Conservation (phyloP, 2,797 vertebrate genomes). For the Gallirallus australis region DNA sequence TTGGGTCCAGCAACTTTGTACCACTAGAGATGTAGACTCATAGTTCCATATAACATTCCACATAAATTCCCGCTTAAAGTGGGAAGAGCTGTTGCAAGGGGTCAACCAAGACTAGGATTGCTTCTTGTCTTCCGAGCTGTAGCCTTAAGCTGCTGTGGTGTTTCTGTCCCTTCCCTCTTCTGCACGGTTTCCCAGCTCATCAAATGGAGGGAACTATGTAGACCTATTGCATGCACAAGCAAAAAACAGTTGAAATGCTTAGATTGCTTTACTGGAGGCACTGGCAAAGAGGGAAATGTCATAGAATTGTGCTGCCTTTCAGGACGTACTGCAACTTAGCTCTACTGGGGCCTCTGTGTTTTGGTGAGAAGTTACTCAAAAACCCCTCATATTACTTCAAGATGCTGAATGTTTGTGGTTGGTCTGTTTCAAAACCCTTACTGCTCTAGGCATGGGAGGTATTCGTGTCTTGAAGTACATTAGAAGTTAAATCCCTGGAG, state of each 20-base stretch:
- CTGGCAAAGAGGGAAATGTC: neutral
- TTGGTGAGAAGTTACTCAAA: slow-evolving; percentile 20
- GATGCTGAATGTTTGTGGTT: slow-evolving; percentile 5
- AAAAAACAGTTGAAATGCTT: slow-evolving; percentile 13
- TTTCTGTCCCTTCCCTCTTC: neutral
- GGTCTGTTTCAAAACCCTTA: slow-evolving; percentile 22
- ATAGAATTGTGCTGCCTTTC: neutral
- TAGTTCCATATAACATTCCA: neutral
- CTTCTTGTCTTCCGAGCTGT: neutral
- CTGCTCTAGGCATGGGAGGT: slow-evolving; percentile 36
- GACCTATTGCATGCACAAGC: neutral
- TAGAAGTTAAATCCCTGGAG: neutral
- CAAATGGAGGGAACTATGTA: neutral
- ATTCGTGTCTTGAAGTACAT: neutral
- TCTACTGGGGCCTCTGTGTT: slow-evolving; percentile 20
- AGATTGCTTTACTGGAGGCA: neutral
- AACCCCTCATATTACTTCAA: neutral
- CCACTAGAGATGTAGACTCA: neutral
- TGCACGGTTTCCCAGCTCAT: neutral
- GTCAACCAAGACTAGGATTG: neutral
- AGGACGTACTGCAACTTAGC: neutral
- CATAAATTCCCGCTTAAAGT: neutral
- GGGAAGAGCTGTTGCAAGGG: neutral
- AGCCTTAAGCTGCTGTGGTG: neutral
- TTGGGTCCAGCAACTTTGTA: neutral